Conservation (phyloP, 2,888 invertebrate genomes). For the Acleris literana region DNA sequence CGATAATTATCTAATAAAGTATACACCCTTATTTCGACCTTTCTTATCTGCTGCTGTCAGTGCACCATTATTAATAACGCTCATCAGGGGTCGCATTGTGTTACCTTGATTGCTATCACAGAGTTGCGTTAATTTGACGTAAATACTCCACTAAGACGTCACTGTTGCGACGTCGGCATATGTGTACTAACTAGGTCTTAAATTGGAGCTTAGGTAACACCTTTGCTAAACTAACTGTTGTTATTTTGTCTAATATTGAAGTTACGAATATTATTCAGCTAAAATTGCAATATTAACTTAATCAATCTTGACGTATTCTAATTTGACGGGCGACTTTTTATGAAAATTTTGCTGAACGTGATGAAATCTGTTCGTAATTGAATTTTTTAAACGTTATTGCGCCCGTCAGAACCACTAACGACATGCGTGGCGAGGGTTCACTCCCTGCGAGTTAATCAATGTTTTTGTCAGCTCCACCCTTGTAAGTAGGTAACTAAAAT, state of each 20-base stretch:
- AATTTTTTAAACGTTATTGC: constrained; percentile 15
- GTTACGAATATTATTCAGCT: too few relatives aligned
- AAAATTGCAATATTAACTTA: too few relatives aligned
- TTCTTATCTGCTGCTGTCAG: constrained; percentile 55
- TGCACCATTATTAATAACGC: constrained; percentile 52
- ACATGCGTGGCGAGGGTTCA: constrained; percentile 33
- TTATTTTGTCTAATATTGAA: too few relatives aligned
- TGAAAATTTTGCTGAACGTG: not conserved
- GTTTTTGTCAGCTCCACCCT: constrained; percentile 23
- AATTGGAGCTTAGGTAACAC: too few relatives aligned
- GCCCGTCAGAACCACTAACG: constrained; percentile 24
- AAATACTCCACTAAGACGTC: not conserved
- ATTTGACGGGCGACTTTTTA: too few relatives aligned
- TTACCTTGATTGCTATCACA: constrained; percentile 33
- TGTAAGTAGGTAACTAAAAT: constrained; percentile 18
- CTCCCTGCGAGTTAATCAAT: constrained; percentile 36
- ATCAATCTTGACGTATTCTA: too few relatives aligned
- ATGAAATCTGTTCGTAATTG: not conserved
- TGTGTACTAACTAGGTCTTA: not conserved
- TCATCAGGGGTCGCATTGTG: constrained; percentile 31
- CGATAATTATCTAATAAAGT: constrained; percentile 51
- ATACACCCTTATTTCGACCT: constrained; percentile 48
- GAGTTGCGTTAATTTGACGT: constrained; percentile 26
- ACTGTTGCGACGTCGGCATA: not conserved
- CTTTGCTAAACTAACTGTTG: too few relatives aligned